Evolutionary conservation across 2,797 vertebrate species (phyloP).

Genomic region (Acipenser ruthenus): DNA sequence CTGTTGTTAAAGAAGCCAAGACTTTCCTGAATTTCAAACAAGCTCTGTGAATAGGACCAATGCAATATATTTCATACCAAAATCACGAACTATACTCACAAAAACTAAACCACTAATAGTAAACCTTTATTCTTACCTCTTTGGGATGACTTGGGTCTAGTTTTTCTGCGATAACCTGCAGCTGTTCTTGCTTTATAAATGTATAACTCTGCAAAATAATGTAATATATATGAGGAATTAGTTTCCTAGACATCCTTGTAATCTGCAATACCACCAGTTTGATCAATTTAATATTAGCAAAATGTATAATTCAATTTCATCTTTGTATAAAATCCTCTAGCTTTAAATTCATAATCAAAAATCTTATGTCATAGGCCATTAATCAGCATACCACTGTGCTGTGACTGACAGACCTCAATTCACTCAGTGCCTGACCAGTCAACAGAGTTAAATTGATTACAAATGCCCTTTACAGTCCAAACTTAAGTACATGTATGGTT

Average conservation of each 20-base stretch:
- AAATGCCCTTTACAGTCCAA: no score
- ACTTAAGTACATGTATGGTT: no score
- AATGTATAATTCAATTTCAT: neutral
- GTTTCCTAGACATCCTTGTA: conserved; percentile 15
- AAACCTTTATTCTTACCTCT: conserved; percentile 63
- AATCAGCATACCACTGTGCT: neutral
- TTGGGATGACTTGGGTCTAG: conserved; percentile 76
- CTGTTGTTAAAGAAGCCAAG: no score
- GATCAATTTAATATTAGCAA: neutral
- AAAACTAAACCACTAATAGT: no score
- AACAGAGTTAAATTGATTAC: no score
- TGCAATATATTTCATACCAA: neutral
- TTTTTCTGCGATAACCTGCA: conserved; percentile 77
- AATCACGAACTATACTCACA: neutral
- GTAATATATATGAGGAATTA: conserved; percentile 19
- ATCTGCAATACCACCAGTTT: conserved; percentile 7
- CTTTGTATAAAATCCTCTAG: neutral
- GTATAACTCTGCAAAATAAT: conserved; percentile 74
- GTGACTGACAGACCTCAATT: neutral
- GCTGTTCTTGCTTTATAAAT: conserved; percentile 89
- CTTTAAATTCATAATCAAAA: no score
- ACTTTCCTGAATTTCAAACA: no score
- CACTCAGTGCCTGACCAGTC: conserved; percentile 3
- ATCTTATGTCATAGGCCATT: no score
- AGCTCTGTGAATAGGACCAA: neutral